Evolutionary conservation across 2,113 vertebrate species (phyloP).

Genomic region (Albula glossodonta): DNA sequence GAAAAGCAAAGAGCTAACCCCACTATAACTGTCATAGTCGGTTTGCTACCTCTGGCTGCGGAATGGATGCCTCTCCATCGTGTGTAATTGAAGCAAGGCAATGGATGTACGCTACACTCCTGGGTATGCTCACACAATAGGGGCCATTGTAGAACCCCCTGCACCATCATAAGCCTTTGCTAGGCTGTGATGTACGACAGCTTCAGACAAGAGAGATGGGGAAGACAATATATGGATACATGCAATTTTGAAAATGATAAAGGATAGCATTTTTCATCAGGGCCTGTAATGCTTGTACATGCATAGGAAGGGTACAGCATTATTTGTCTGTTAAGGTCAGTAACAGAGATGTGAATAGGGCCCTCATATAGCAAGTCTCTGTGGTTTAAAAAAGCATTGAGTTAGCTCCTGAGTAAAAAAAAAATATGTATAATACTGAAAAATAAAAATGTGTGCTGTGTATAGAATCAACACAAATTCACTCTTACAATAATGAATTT

Average conservation of each 20-base stretch:
- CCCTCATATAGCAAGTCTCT: conserved; percentile 34
- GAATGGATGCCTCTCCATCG: background rate
- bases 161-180: conserved; percentile 42
- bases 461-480: no score
- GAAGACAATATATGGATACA: conserved; percentile 37
- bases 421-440: background rate
- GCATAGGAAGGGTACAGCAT: conserved; percentile 18
- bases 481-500: no score
- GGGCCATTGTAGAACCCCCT: background rate
- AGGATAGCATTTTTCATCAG: conserved; percentile 43
- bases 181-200: conserved; percentile 58
- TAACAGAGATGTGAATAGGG: conserved; percentile 31
- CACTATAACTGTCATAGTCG: background rate
- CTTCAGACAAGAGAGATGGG: conserved; percentile 33
- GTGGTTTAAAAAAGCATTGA: conserved; percentile 47
- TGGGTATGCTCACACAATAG: background rate
- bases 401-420: conserved; percentile 26
- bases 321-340: conserved; percentile 50
- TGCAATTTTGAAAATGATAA: conserved; percentile 51
- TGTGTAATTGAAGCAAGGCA: background rate
- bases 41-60: background rate
- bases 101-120: background rate
- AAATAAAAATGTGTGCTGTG: no score
- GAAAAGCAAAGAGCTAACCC: conserved; percentile 4
- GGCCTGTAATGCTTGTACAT: conserved; percentile 35